Evolutionary conservation across 1,140 invertebrate genomes (phyloP).

Genomic region (Gonioctena quinquepunctata): DNA sequence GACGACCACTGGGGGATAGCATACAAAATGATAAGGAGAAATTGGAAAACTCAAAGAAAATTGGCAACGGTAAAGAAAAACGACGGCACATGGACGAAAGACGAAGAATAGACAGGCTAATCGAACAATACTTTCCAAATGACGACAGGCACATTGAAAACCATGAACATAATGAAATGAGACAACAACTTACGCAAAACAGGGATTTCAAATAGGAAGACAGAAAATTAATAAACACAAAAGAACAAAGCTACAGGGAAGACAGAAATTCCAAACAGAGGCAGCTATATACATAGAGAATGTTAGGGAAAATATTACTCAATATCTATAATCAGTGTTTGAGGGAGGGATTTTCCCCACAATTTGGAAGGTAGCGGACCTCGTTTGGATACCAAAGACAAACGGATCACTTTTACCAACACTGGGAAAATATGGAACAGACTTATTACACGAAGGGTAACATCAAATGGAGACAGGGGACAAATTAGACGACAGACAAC

Average conservation of each 20-base stretch:
- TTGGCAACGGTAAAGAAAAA: background rate
- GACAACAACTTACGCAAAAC: background rate
- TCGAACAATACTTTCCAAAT: background rate
- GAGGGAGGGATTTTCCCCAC: background rate
- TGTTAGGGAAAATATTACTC: background rate
- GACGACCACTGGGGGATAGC: too few species aligned
- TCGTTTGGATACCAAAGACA: constrained; percentile 12
- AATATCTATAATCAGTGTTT: background rate
- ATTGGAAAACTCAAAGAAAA: background rate
- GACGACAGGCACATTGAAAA: background rate
- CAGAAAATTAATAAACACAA: background rate
- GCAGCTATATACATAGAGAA: background rate
- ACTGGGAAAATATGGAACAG: constrained; percentile 9
- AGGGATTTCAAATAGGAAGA: background rate
- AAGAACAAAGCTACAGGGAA: constrained; percentile 1
- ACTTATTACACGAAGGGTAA: background rate
- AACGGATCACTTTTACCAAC: background rate
- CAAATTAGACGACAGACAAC: constrained; percentile 2
- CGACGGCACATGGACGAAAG: background rate
- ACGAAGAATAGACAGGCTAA: background rate
- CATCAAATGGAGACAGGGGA: background rate
- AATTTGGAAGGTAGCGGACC: constrained; percentile 6
- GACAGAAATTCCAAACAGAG: constrained; percentile 9
- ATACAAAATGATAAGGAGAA: background rate
- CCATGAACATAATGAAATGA: background rate